Percentiles rank a stretch among this genome's conserved stretches.
Conservation (phyloP, 1,140 invertebrate genomes). For the Planococcus citri region DNA sequence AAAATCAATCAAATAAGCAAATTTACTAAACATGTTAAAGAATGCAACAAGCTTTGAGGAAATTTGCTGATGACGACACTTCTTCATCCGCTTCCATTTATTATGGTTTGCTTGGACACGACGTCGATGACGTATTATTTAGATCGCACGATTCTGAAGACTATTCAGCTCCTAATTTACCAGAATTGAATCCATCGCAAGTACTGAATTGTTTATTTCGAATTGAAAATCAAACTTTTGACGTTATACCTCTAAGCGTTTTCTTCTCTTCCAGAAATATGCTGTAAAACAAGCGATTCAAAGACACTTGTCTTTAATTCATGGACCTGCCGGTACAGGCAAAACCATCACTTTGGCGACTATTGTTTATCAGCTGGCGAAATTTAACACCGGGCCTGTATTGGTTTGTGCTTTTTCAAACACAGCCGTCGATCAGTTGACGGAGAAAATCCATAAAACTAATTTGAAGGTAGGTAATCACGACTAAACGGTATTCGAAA, state of each 20-base stretch:
- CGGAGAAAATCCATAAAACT: slow-evolving; percentile 95
- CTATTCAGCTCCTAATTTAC: slow-evolving; percentile 92
- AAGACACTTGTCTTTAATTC: slow-evolving; percentile 90
- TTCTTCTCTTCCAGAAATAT: slow-evolving; percentile 57
- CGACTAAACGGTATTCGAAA: no score
- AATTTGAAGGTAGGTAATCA: slow-evolving; percentile 91
- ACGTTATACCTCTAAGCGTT: slow-evolving; percentile 17
- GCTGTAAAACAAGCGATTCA: slow-evolving; percentile 98
- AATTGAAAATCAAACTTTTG: background rate
- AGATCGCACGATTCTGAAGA: slow-evolving; percentile 84
- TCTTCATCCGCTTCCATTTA: slow-evolving; percentile 98
- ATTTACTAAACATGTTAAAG: slow-evolving; percentile 39
- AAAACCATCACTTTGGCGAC: slow-evolving; percentile 99
- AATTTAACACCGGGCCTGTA: slow-evolving; percentile 86
- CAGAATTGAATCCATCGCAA: slow-evolving; percentile 93
- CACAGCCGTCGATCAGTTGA: no score
- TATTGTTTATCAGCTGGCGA: slow-evolving; percentile 95
- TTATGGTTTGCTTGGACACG: slow-evolving; percentile 88
- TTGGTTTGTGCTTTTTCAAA: slow-evolving; percentile 96
- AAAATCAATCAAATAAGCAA: background rate
- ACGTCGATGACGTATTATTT: slow-evolving; percentile 89
- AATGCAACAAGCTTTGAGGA: slow-evolving; percentile 88
- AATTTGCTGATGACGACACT: slow-evolving; percentile 91
- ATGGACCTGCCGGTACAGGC: slow-evolving; percentile 73
- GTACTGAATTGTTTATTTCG: slow-evolving; percentile 30